Percentiles rank a stretch among this genome's conserved stretches.
Conservation (phyloP, 2,888 invertebrate species). For the Acheta domesticus region DNA sequence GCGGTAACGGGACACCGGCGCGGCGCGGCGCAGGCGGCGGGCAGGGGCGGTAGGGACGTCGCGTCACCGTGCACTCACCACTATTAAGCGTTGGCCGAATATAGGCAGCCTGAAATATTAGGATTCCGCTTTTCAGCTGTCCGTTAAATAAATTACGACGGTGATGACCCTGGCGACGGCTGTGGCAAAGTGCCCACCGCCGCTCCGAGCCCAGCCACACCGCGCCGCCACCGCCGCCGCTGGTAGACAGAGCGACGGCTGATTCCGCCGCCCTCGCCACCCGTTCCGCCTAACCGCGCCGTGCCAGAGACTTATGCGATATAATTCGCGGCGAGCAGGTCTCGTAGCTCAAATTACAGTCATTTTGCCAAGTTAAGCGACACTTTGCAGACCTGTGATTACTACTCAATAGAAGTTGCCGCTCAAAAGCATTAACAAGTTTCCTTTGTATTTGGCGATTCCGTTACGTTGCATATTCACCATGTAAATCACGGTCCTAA, state of each 20-base stretch:
- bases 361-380: background rate
- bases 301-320: background rate
- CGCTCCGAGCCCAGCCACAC: background rate
- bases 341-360: background rate
- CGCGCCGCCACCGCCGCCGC: background rate
- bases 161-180: slow-evolving; percentile 18
- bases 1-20: background rate
- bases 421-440: background rate
- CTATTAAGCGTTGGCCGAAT: slow-evolving; percentile 10
- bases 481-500: background rate
- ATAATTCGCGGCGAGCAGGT: slow-evolving; percentile 9
- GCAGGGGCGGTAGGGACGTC: background rate
- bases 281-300: background rate
- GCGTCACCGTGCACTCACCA: background rate
- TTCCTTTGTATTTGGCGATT: slow-evolving; percentile 9
- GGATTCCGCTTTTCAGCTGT: slow-evolving; percentile 18
- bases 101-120: slow-evolving; percentile 9
- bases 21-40: no score
- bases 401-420: background rate
- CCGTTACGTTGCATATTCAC: background rate
- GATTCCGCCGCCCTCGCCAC: background rate
- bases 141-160: slow-evolving; percentile 6
- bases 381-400: background rate
- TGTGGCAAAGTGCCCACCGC: slow-evolving; percentile 18
- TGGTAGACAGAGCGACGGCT: background rate